Percentiles rank a stretch among this genome's conserved stretches.
Evolutionary conservation across 2,113 vertebrate species (phyloP).

Genomic region (Illadopsis cleaveri): DNA sequence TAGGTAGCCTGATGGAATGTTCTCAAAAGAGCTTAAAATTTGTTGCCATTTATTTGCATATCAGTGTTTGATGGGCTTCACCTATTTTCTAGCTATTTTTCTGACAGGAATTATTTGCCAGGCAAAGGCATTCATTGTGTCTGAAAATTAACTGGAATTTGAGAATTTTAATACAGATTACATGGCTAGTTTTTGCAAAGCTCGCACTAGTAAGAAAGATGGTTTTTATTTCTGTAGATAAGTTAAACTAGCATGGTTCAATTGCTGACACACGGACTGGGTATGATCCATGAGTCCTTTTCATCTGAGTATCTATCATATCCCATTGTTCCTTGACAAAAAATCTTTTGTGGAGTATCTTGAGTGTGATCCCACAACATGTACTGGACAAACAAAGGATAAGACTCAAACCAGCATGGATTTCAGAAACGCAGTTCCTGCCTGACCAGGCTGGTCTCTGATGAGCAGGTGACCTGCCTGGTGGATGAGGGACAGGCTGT

Average conservation of each 20-base stretch:
- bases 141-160: background rate
- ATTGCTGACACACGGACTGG: background rate
- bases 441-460: fast-evolving
- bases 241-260: fast-evolving
- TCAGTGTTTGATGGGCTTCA: background rate
- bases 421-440: background rate
- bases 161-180: background rate
- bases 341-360: background rate
- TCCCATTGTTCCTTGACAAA: background rate
- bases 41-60: background rate
- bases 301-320: background rate
- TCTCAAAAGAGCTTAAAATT: background rate
- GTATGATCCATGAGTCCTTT: fast-evolving
- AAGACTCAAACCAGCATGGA: background rate
- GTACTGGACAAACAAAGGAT: background rate
- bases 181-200: background rate
- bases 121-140: background rate
- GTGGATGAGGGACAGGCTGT: background rate
- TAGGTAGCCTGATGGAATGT: background rate
- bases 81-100: background rate
- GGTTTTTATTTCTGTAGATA: background rate
- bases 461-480: background rate
- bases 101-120: background rate
- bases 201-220: background rate
- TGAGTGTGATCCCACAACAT: too few relatives aligned